Evolutionary conservation across 2,797 vertebrate species (phyloP), one percentile per base, ranked within the genome.

Genomic region (Arnoldichthys spilopterus): DNA sequence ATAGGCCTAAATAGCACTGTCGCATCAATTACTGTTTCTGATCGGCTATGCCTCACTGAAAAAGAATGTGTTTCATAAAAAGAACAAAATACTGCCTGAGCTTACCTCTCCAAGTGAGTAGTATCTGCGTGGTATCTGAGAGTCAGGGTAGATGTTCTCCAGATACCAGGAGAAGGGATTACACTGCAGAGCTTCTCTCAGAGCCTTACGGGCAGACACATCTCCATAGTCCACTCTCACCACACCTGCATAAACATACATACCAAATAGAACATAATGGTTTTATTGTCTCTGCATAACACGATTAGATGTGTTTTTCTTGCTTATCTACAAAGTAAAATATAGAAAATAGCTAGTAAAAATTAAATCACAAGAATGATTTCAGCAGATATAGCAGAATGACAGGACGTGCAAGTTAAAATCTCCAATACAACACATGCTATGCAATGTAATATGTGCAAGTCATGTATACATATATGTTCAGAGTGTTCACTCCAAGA

Each of bases 91-190:
- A 11, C 13, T 28, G 51, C 20, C 18, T 37, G 40, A 34, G 37
- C 92, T 77, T 96, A 99, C 98, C 96, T 99, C 97, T 88, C 98
- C 98, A 77, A 99, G 96, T n/a, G 98, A 99, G 88, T 94, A 98
- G 89, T 99, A 99, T 91, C 96, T 95, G 84, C 97, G 94, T 0
- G 98, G 98, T 82, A 99, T 99, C 95, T 99, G 98, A 20, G 98
- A 98, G 89, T 99, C 97, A 0, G 98, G 97, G 83, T 99, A 99
- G 86, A 99, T 91, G 88, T 96, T 96, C 89, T 99, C 98, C 79
- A 99, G 92, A 92, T 99, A 99, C 98, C 98, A 99, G 3, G 98
- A 97, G 88, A 99, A 99, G 0, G 96, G 96, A 84, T 95, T 96
- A 89, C 98, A 99, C 83, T 93, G 93, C 85, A 99, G 91, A 64